These are phyloP conservation scores for Anarsia innoxiella DNA, from an alignment of 2,888 invertebrate species.

Conservation along the genomic window DNA sequence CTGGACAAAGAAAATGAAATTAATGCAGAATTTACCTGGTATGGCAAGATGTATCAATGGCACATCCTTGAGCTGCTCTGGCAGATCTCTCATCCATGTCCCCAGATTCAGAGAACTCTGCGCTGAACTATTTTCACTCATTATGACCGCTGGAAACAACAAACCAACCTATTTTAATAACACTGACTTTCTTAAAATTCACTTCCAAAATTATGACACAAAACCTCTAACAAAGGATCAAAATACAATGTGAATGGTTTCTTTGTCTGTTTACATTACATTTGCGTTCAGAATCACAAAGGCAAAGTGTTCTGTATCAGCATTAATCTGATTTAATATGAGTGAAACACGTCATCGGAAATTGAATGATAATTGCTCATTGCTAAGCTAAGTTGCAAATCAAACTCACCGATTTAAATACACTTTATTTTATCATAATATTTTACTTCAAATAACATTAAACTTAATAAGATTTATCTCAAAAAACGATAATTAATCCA, in stretches of 20 bases:
- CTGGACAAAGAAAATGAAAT: no score
- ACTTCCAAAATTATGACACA: not conserved
- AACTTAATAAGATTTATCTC: not conserved
- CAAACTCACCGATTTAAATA: not conserved
- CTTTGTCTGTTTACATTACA: not conserved
- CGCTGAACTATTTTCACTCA: constrained; percentile 41
- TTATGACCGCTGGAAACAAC: constrained; percentile 36
- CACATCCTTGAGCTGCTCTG: constrained; percentile 71
- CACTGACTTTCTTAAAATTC: not conserved
- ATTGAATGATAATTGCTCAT: not conserved
- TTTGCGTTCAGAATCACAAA: no score
- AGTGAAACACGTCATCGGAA: constrained; percentile 7
- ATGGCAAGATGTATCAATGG: constrained; percentile 83
- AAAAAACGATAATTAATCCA: not conserved
- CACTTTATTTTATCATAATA: not conserved
- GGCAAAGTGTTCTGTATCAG: no score
- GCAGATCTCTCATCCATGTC: constrained; percentile 83
- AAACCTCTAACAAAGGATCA: not conserved
- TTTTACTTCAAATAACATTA: not conserved
- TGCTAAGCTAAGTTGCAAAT: no score
- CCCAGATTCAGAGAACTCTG: constrained; percentile 57
- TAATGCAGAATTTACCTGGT: no score
- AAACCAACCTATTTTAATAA: not conserved
- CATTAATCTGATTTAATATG: not conserved
- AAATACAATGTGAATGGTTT: no score